Evolutionary conservation across 1,140 invertebrate species (phyloP).

Genomic region (Temnothorax longispinosus): DNA sequence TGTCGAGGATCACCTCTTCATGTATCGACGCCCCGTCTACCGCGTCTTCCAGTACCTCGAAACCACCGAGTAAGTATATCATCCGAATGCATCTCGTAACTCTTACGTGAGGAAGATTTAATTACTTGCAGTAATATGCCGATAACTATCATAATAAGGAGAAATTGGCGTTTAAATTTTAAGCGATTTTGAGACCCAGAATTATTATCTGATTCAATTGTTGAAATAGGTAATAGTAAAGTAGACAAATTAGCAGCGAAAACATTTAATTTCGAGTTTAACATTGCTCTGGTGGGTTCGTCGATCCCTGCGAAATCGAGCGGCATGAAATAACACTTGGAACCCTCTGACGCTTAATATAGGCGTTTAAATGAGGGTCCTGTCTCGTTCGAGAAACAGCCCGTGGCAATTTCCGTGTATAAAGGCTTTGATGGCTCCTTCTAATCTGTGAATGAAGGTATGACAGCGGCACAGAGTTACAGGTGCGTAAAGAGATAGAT

Average conservation of each 20-base stretch:
- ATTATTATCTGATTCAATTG: neutral
- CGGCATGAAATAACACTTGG: slow-evolving; percentile 10
- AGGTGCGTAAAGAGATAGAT: slow-evolving; percentile 7
- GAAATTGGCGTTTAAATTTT: neutral
- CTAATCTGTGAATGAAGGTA: slow-evolving; percentile 46
- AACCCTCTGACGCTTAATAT: slow-evolving; percentile 16
- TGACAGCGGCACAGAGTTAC: neutral
- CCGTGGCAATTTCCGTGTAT: slow-evolving; percentile 52
- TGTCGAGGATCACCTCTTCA: slow-evolving; percentile 89
- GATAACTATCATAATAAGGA: neutral
- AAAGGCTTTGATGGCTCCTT: slow-evolving; percentile 36
- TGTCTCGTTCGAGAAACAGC: slow-evolving; percentile 53
- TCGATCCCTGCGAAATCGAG: neutral
- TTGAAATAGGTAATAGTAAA: neutral
- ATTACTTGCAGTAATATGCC: neutral
- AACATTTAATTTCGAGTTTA: slow-evolving; percentile 37
- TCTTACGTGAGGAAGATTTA: neutral
- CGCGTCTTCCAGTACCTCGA: slow-evolving; percentile 92
- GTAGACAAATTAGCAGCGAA: neutral
- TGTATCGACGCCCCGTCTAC: slow-evolving; percentile 91
- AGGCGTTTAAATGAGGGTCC: slow-evolving; percentile 59
- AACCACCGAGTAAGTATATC: slow-evolving; percentile 86
- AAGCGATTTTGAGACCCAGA: neutral
- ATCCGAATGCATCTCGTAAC: neutral
- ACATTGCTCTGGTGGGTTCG: neutral